phyloP scores from a whole-genome alignment of 2,888 invertebrate genomes.

The Trissolcus japonicus region DNA sequence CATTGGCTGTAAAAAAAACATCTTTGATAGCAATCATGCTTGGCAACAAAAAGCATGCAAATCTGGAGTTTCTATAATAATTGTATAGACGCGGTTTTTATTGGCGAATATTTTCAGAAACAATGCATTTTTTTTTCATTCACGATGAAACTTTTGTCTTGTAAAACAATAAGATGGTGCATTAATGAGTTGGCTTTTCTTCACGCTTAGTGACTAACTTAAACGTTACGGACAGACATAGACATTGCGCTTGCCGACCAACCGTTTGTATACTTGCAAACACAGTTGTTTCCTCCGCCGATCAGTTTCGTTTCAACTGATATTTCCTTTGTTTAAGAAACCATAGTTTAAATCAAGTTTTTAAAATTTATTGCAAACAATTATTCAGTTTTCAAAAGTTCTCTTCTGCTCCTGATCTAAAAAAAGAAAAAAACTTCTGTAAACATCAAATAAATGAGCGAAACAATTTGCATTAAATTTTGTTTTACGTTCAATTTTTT shows the following conservation, averaged over 20 bases:
- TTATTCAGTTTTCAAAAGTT: too few species aligned
- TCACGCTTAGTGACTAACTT: conserved; percentile 56
- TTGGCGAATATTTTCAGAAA: conserved; percentile 32
- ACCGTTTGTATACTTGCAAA: conserved; percentile 31
- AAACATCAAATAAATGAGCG: too few species aligned
- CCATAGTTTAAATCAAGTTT: conserved; percentile 4
- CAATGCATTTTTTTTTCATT: conserved; percentile 41
- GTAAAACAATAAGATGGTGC: conserved; percentile 55
- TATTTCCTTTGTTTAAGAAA: conserved; percentile 35
- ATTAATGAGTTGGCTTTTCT: conserved; percentile 58
- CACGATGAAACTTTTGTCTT: conserved; percentile 52
- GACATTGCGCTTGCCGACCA: conserved; percentile 47
- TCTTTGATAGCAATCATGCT: conserved; percentile 4
- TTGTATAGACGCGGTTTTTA: conserved; percentile 11
- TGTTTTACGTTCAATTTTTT: too few species aligned
- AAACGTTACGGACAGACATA: conserved; percentile 53
- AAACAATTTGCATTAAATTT: too few species aligned
- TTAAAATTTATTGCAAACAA: not conserved
- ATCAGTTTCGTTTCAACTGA: conserved; percentile 29
- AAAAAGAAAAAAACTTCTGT: too few species aligned
- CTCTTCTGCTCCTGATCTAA: too few species aligned
- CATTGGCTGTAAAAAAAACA: not conserved
- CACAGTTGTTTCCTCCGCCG: conserved; percentile 38
- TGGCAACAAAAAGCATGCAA: conserved; percentile 5
- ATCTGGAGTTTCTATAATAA: conserved; percentile 14